Conservation (phyloP, 2,113 vertebrate species). For the Cololabis saira region DNA sequence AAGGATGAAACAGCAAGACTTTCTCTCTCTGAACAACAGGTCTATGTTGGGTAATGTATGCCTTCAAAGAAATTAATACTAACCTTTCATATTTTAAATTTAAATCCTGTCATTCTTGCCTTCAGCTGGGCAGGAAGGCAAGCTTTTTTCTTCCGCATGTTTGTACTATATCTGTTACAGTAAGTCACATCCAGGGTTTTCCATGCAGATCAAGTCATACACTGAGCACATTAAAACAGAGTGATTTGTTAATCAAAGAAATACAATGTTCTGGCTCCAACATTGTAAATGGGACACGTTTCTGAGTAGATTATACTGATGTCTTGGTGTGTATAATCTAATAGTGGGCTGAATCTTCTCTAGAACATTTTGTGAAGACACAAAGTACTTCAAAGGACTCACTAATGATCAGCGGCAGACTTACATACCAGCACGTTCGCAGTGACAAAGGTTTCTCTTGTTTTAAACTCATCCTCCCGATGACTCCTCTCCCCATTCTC, state of each 20-base stretch:
- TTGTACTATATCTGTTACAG: too few species aligned
- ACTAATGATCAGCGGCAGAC: slow-evolving; percentile 55
- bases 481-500: slow-evolving; percentile 13
- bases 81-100: too few species aligned
- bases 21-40: background rate
- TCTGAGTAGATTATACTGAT: slow-evolving; percentile 21
- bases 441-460: slow-evolving; percentile 47
- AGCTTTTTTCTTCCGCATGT: background rate
- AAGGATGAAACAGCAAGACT: slow-evolving; percentile 1
- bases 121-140: background rate
- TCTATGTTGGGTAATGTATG: slow-evolving; percentile 10
- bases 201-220: too few species aligned
- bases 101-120: too few species aligned
- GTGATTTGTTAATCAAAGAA: slow-evolving; percentile 5
- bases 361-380: slow-evolving; percentile 55
- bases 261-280: slow-evolving; percentile 14
- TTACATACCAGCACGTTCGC: slow-evolving; percentile 41
- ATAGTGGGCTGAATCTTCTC: slow-evolving; percentile 31
- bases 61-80: slow-evolving; percentile 1
- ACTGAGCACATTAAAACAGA: too few species aligned
- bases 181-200: too few species aligned
- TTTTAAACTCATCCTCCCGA: slow-evolving; percentile 45
- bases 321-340: slow-evolving; percentile 17
- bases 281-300: slow-evolving; percentile 16
- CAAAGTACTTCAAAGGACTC: slow-evolving; percentile 41